phyloP scores from a whole-genome alignment of 2,113 vertebrate genomes.

The Cynoglossus semilaevis region DNA sequence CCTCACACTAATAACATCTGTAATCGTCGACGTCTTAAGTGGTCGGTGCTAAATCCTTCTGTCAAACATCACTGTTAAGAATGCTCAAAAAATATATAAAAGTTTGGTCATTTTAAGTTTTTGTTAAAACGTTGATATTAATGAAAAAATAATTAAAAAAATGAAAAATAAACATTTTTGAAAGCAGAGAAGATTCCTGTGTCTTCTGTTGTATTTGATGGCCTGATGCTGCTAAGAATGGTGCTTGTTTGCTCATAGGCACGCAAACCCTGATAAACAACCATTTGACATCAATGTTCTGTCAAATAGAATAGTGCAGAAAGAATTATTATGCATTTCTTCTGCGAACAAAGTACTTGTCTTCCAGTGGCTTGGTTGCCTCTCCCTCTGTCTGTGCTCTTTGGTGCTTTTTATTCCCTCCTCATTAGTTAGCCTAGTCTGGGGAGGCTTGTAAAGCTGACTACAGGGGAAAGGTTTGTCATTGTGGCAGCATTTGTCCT shows the following conservation, averaged over 20 bases:
- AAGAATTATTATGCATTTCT: background rate
- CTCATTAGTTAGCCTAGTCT: constrained; percentile 2
- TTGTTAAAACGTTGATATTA: background rate
- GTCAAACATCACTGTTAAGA: too few species aligned
- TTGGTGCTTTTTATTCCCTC: background rate
- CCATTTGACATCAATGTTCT: background rate
- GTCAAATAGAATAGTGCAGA: background rate
- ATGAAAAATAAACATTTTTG: too few species aligned
- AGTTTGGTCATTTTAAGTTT: too few species aligned
- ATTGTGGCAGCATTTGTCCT: constrained; percentile 8
- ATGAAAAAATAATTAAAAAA: too few species aligned
- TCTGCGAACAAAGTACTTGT: background rate
- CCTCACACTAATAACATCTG: background rate
- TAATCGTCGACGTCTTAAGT: background rate
- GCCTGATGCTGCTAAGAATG: background rate
- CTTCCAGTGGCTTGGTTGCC: background rate
- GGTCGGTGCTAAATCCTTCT: too few species aligned
- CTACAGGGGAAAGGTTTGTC: background rate
- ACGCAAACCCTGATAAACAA: constrained; percentile 1
- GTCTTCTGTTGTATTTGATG: background rate
- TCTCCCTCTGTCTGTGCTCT: background rate
- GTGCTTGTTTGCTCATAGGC: background rate
- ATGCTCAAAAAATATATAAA: too few species aligned
- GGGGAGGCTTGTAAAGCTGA: background rate
- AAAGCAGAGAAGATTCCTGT: too few species aligned